Evolutionary conservation across 2,888 invertebrate genomes (phyloP), one percentile per base, ranked within the genome.

Genomic region (Napeogenes inachia): DNA sequence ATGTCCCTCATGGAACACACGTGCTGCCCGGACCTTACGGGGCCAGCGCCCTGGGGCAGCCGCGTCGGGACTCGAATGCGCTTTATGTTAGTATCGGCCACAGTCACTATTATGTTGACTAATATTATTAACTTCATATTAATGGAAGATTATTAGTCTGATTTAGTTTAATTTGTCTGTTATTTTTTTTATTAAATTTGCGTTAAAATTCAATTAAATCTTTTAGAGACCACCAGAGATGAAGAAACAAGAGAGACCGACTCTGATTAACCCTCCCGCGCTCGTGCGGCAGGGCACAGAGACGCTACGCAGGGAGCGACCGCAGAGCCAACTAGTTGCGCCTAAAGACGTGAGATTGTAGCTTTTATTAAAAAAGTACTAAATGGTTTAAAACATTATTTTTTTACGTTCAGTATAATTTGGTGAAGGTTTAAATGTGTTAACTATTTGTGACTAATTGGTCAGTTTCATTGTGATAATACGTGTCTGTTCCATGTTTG

Each of bases 271-370:
- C 35, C 82, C 83, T 0, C 89, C 89, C 0, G 73, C 78, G 38
- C 75, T 90, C 0, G 84, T 89, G 2, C 76, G 90, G 6, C 90
- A 90, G 67, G 89, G 88, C 30, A 90, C 90, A 0, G 89, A 90
- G 61, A 90, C 90, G 0, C 64, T 90, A 12, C 78, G 89, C 0
- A 72, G 88, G 3, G 88, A 89, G 2, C 74, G 89, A 35, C 89
- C 89, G 0, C 82, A 77, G 4, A 87, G 87, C 54, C 89, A 89
- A 33, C 73, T 89, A 42, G 80, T 87, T 8, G 67, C 67, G 6
- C 67, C 67, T 0, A 65, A 62, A 61, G 65, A 67, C 42, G 67
- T 65, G 60, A 65, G 67, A 45, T 33, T n/a, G 21, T 45, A 33
- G 13, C 4, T 13, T 30, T 12, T 32, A 56, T 45, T 30, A 8